Percentiles rank a stretch among this genome's conserved stretches.
Conservation (phyloP, 2,113 vertebrate genomes). For the Verasper variegatus region DNA sequence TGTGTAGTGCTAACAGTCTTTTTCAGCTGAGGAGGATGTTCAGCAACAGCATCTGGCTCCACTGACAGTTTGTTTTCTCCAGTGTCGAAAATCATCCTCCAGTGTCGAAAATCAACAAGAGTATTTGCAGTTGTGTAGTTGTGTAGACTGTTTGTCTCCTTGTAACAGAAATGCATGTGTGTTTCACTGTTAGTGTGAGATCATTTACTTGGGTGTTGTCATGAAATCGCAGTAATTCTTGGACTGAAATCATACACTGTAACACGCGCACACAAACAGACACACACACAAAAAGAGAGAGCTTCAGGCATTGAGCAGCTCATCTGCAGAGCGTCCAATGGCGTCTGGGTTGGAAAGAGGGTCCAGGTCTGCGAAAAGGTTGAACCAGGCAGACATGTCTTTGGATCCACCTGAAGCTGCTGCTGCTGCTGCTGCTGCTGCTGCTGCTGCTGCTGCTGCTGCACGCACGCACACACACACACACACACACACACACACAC, state of each 20-base stretch:
- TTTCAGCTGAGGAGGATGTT: too few species aligned
- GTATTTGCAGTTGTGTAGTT: neutral
- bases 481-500: constrained; percentile 7
- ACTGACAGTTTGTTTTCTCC: neutral
- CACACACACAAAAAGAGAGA: neutral
- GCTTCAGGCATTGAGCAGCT: constrained; percentile 84
- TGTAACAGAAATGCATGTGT: neutral
- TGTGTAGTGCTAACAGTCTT: neutral
- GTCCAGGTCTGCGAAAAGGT: constrained; percentile 86
- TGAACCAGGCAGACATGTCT: constrained; percentile 87
- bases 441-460: constrained; percentile 57
- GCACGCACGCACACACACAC: constrained; percentile 1
- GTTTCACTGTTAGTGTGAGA: neutral
- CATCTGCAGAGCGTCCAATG: constrained; percentile 83
- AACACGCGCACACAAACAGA: neutral
- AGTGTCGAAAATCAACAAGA: neutral
- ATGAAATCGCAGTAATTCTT: neutral
- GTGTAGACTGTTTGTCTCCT: neutral
- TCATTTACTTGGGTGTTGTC: constrained; percentile 17
- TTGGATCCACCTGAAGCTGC: constrained; percentile 69
- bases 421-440: constrained; percentile 69
- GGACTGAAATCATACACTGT: neutral
- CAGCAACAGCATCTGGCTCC: neutral
- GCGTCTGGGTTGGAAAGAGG: constrained; percentile 87
- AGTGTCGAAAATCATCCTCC: neutral